Evolutionary conservation across 2,888 invertebrate species (phyloP).

Genomic region (Amphipyra berbera): DNA sequence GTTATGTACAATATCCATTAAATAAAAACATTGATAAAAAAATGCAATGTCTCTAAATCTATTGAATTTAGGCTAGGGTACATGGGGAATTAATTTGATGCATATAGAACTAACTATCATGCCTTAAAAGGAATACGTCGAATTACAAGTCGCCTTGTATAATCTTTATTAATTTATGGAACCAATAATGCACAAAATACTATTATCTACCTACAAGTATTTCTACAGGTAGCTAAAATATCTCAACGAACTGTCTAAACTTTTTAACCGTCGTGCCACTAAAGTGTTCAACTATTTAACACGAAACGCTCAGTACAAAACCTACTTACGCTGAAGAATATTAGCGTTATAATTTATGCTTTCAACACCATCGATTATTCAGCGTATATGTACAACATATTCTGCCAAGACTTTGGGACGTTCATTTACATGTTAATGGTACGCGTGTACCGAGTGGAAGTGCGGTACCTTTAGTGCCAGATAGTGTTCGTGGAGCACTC

Average conservation of each 20-base stretch:
- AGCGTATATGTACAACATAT: constrained; percentile 65
- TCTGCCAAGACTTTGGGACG: constrained; percentile 72
- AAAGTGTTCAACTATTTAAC: constrained; percentile 51
- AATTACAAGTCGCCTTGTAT: too few relatives aligned
- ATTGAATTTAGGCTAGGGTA: too few relatives aligned
- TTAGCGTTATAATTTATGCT: constrained; percentile 59
- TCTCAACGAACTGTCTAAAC: constrained; percentile 15
- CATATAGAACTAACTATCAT: too few relatives aligned
- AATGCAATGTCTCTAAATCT: too few relatives aligned
- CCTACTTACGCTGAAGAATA: constrained; percentile 47
- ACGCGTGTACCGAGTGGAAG: constrained; percentile 46
- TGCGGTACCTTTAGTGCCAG: constrained; percentile 57
- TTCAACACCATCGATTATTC: constrained; percentile 67
- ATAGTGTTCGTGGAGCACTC: constrained; percentile 56
- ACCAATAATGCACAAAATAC: too few relatives aligned
- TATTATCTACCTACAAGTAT: too few relatives aligned
- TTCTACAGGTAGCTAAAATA: constrained; percentile 1
- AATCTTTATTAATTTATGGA: too few relatives aligned
- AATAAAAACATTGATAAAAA: too few relatives aligned
- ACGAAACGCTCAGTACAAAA: constrained; percentile 35
- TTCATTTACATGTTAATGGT: constrained; percentile 85
- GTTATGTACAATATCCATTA: too few relatives aligned
- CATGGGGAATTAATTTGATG: too few relatives aligned
- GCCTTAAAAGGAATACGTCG: too few relatives aligned
- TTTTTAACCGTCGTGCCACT: constrained; percentile 27